Evolutionary conservation across 1,140 invertebrate species (phyloP).

Genomic region (Xylocopa sonorina): DNA sequence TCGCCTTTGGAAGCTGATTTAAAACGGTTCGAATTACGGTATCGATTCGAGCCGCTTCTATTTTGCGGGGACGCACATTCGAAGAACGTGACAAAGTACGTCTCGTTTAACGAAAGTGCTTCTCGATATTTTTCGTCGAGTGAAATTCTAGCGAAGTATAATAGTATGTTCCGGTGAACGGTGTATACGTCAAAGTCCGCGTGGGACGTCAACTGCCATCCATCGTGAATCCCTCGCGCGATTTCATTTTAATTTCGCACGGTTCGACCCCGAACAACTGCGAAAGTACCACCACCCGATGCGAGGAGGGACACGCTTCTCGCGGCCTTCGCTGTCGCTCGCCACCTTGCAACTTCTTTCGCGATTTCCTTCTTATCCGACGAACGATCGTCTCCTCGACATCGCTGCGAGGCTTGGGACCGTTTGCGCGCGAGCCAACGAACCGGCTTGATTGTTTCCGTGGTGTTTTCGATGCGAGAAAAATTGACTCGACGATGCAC

Average conservation of each 20-base stretch:
- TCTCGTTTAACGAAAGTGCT: neutral
- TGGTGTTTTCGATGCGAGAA: slow-evolving; percentile 3
- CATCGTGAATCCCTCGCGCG: too few species aligned
- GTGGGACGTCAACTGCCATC: neutral
- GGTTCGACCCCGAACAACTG: too few species aligned
- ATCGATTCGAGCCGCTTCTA: neutral
- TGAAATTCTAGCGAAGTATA: neutral
- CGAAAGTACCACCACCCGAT: too few species aligned
- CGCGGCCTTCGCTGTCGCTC: slow-evolving; percentile 6
- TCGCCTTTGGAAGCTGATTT: neutral
- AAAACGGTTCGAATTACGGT: neutral
- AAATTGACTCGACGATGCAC: neutral
- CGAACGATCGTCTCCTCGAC: too few species aligned
- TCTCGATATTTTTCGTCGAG: neutral
- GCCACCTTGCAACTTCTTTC: slow-evolving; percentile 40
- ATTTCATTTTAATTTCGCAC: too few species aligned
- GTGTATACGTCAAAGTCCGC: neutral
- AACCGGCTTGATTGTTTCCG: slow-evolving; percentile 16
- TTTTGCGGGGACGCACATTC: neutral
- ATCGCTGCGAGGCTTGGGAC: neutral
- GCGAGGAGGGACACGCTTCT: too few species aligned
- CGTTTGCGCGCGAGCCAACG: neutral
- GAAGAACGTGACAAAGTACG: neutral
- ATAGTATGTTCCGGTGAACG: neutral
- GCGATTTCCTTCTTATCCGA: neutral